Evolutionary conservation across 2,888 invertebrate genomes (phyloP).

Genomic region (Abrostola tripartita): DNA sequence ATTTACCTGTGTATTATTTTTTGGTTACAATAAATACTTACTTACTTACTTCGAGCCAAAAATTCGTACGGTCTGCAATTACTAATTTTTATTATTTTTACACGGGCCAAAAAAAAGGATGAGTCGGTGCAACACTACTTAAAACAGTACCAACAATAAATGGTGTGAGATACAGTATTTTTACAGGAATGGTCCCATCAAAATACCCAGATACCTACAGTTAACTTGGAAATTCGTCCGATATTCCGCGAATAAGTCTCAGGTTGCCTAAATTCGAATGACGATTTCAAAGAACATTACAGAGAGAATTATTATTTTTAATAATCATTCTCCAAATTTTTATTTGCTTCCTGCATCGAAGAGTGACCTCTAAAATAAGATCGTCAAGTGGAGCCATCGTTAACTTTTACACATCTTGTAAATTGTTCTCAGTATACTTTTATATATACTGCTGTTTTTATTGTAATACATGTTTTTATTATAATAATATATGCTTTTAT

Average conservation of each 20-base stretch:
- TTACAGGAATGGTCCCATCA: not conserved
- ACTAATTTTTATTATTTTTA: too few relatives aligned
- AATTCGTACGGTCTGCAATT: too few relatives aligned
- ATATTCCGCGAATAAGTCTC: slow-evolving; percentile 45
- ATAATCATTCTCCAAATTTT: slow-evolving; percentile 41
- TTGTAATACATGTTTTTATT: slow-evolving; percentile 56
- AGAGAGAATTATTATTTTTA: too few relatives aligned
- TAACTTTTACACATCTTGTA: slow-evolving; percentile 52
- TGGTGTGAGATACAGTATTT: not conserved
- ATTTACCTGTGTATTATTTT: too few relatives aligned
- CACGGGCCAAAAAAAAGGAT: too few relatives aligned
- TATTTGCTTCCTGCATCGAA: slow-evolving; percentile 29
- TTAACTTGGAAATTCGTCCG: slow-evolving; percentile 23
- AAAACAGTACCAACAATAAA: not conserved
- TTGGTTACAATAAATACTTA: too few relatives aligned
- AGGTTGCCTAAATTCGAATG: slow-evolving; percentile 29
- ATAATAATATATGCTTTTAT: slow-evolving; percentile 58
- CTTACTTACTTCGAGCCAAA: too few relatives aligned
- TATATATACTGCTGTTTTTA: slow-evolving; percentile 49
- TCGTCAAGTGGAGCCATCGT: slow-evolving; percentile 35
- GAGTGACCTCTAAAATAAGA: slow-evolving; percentile 44
- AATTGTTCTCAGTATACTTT: slow-evolving; percentile 43
- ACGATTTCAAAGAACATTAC: slow-evolving; percentile 41
- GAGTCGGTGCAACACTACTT: not conserved
- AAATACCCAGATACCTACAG: slow-evolving; percentile 13